Evolutionary conservation across 2,113 vertebrate genomes (phyloP).

Genomic region (Calyptomena viridis): DNA sequence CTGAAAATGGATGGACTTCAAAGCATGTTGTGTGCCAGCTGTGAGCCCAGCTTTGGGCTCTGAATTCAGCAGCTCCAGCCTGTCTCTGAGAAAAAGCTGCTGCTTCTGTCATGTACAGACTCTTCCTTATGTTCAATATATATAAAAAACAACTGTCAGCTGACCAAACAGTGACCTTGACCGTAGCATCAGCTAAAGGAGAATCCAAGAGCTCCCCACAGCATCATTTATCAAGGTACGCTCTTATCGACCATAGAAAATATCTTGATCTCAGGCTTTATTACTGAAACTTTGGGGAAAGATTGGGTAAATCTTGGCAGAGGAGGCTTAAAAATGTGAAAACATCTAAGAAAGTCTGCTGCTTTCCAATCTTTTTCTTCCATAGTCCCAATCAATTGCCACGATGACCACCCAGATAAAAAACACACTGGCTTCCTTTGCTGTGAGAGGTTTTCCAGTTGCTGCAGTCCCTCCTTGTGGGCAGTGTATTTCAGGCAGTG

Average conservation of each 20-base stretch:
- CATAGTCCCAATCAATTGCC: not conserved
- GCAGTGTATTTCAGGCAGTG: not conserved
- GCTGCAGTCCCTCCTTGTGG: not conserved
- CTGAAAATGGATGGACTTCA: not conserved
- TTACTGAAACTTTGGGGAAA: not conserved
- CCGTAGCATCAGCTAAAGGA: not conserved
- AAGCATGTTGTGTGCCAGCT: not conserved
- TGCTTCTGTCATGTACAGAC: not conserved
- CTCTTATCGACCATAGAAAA: not conserved
- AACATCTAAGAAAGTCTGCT: not conserved
- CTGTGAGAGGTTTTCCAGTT: not conserved
- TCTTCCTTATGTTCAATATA: not conserved
- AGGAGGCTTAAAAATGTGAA: not conserved
- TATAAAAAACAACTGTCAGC: not conserved
- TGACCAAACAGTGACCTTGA: not conserved
- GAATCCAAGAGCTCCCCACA: not conserved
- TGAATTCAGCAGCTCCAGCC: not conserved
- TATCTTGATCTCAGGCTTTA: not conserved
- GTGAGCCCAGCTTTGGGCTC: not conserved
- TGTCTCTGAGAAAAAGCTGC: not conserved
- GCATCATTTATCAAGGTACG: not conserved
- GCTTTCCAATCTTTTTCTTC: not conserved
- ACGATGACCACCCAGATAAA: not conserved
- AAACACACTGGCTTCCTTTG: not conserved
- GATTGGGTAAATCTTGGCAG: not conserved